Base-by-base conservation (phyloP, 2,888 invertebrate genomes). In the Dicranocentrus wangi region DNA sequence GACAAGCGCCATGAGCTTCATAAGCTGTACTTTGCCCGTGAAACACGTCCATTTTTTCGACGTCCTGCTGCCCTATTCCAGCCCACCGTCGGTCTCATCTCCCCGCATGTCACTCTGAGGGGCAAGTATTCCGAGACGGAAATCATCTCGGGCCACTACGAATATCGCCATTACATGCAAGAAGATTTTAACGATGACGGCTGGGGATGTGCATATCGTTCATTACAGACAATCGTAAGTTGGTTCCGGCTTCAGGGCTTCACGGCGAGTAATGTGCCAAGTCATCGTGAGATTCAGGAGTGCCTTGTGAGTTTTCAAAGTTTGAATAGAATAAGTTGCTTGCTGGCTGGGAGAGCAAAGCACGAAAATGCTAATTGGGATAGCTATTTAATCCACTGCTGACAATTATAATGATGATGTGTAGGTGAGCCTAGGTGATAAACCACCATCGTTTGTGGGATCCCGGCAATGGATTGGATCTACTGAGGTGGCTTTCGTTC, bases 151-250 rank as follows among this genome's bases (percentile, higher is more conserved):
- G 99, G 99, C 0, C 91, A 92, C 83, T 99, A 99, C 88, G 91
- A 93, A 19, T 99, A 99, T 89, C 94, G 97, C 88, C 99, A 99
- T 89, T 99, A 99, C 89, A 94, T 96, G 93, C 98, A 98, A 89
- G 94, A 98, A 88, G 92, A 92, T 85, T 93, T 96, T 88, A 94
- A 98, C 89, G 99, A 99, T 88, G 94, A 94, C 88, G 97, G 97
- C n/a, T 99, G 99, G 99, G 99, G 99, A 2, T 99, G 99, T 90
- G 99, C 99, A 0, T 99, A 99, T 88, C 92, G 99, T 82, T 98
- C 98, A 0, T 91, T 99, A 87, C 99, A 99, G 90, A 98, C 99
- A 0, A 91, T 99, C 83, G 93, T 95, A 85, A 98, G 98, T 0
- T 99, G 99, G 99, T 97, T 76, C 87, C 92, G 93, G 88, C 91